Conservation (phyloP, 2,113 vertebrate genomes). For the Gasterosteus aculeatus region DNA sequence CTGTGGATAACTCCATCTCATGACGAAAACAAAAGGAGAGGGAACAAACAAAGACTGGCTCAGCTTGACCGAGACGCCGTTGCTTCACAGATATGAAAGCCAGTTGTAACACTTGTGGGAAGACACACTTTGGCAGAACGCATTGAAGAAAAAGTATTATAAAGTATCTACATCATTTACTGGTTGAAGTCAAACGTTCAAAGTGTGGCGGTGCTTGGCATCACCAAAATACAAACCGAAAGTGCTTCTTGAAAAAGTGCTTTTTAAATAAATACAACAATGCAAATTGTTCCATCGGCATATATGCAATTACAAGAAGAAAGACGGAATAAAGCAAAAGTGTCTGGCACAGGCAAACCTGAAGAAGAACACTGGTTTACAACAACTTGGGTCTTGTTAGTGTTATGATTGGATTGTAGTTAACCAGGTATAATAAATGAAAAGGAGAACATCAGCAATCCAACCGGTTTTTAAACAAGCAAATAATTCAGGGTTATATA, state of each 20-base stretch:
- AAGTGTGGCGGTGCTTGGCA: slow-evolving; percentile 8
- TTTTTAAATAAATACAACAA: slow-evolving; percentile 68
- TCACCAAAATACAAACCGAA: slow-evolving; percentile 52
- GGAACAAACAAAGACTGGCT: slow-evolving; percentile 47
- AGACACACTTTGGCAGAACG: slow-evolving; percentile 76
- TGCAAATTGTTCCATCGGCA: slow-evolving; percentile 48
- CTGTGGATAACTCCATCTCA: slow-evolving; percentile 24
- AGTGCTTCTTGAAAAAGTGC: slow-evolving; percentile 72
- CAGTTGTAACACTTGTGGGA: slow-evolving; percentile 58
- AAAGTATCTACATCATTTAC: slow-evolving; percentile 58
- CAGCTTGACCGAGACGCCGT: slow-evolving; percentile 24
- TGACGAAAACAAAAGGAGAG: slow-evolving; percentile 1
- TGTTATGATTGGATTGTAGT: background rate
- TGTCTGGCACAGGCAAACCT: slow-evolving; percentile 24
- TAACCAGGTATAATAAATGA: background rate
- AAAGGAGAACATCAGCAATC: background rate
- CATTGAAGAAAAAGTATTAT: slow-evolving; percentile 45
- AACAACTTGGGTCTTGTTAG: slow-evolving; percentile 21
- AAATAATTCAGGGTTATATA: background rate
- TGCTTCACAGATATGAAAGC: slow-evolving; percentile 60
- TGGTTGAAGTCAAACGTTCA: slow-evolving; percentile 61
- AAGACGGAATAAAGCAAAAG: slow-evolving; percentile 50
- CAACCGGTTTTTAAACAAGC: slow-evolving; percentile 5
- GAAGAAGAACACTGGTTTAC: slow-evolving; percentile 26
- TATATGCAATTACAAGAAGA: slow-evolving; percentile 56